Evolutionary conservation across 2,888 invertebrate genomes (phyloP).

Genomic region (Kryphioiulus occultus): DNA sequence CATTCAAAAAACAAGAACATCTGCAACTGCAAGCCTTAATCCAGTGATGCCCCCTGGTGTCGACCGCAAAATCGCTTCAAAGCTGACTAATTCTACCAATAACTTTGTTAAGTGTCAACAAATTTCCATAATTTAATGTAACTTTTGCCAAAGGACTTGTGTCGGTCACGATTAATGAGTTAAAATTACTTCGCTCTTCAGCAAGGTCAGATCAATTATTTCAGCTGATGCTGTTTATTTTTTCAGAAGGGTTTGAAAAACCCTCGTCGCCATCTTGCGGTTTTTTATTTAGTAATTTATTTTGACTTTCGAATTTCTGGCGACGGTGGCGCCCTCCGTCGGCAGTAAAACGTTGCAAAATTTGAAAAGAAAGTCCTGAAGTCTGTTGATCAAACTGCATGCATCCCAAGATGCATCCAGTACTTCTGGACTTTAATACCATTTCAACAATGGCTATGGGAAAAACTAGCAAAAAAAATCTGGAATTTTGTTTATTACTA

Average conservation of each 20-base stretch:
- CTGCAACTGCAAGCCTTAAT: background rate
- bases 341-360: background rate
- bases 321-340: background rate
- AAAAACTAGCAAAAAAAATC: no score
- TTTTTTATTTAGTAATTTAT: background rate
- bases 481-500: no score
- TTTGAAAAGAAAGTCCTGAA: background rate
- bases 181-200: background rate
- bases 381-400: background rate
- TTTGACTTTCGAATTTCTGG: background rate
- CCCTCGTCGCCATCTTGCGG: background rate
- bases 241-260: background rate
- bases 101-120: background rate
- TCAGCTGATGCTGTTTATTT: background rate
- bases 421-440: no score
- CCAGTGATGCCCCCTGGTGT: background rate
- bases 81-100: background rate
- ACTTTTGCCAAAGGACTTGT: background rate
- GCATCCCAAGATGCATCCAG: no score
- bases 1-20: background rate
- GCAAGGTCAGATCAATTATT: background rate
- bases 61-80: background rate
- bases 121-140: background rate
- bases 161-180: background rate
- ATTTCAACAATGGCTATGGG: no score